These are phyloP conservation scores for Calephelis nemesis DNA, from an alignment of 1,140 invertebrate species.

Conservation along the genomic window DNA sequence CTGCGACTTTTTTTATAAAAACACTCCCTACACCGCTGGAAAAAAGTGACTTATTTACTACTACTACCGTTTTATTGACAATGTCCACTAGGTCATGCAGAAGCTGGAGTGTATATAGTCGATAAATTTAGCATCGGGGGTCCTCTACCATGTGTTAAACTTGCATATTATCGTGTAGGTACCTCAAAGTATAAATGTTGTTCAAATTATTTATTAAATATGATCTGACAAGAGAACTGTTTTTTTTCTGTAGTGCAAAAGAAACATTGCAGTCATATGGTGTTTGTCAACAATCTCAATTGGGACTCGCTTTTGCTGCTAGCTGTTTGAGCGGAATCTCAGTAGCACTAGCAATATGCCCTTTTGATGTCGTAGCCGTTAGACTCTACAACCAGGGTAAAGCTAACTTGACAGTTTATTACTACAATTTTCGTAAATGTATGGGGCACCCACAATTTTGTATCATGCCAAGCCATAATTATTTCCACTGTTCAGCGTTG, in stretches of 20 bases:
- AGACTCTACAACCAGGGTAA: constrained; percentile 93
- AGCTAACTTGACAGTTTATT: constrained; percentile 8
- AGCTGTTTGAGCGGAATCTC: constrained; percentile 87
- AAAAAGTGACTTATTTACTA: too few species aligned
- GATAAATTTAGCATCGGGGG: too few species aligned
- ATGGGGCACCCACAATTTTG: neutral
- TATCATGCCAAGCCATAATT: neutral
- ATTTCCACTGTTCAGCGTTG: too few species aligned
- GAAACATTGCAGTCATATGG: constrained; percentile 80
- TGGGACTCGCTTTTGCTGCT: constrained; percentile 84
- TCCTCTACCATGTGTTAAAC: too few species aligned
- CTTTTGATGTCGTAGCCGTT: constrained; percentile 91
- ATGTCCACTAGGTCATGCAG: too few species aligned
- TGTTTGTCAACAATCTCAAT: constrained; percentile 79
- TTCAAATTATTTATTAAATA: too few species aligned
- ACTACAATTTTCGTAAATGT: neutral
- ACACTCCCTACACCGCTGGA: too few species aligned
- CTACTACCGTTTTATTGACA: too few species aligned
- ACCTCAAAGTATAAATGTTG: too few species aligned
- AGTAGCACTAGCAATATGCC: constrained; percentile 88
- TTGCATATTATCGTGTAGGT: too few species aligned
- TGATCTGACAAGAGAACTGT: neutral
- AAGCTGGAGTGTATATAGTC: too few species aligned
- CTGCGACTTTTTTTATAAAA: too few species aligned
- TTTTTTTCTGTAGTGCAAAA: constrained; percentile 65